Evolutionary conservation across 2,113 vertebrate species (phyloP), one percentile per base, ranked within the genome.

Genomic region (Neotoma lepida): DNA sequence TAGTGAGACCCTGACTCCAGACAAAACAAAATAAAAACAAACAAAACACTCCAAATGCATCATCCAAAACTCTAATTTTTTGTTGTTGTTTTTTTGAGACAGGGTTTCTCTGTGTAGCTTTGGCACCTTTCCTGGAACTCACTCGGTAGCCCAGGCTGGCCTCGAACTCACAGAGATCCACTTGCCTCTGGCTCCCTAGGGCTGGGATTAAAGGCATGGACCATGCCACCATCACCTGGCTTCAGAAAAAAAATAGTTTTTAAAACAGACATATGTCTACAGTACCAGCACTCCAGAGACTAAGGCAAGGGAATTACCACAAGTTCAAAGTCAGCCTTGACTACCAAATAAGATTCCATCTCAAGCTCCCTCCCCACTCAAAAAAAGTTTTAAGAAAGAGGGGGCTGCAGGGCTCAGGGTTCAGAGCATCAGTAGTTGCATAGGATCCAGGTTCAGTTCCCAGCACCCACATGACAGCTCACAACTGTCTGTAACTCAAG

Each of bases 211-310:
- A 61, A 82, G 56, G 14, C 39, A 4, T 44, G 56, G 0, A 1
- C 35, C 33, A 54, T 0, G 1, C 9, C 14, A 28, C 7, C 26
- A 82, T 24, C 9, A 3, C 3, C 78, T 28, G 4, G 80, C n/a
- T 82, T 61, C 18, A 81, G n/a, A 81, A 81, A 28, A 41, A 9
- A 22, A 28, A 41, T 4, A 22, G 7, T 54, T 93, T 93, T 74
- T 2, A 54, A 91, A 93, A 85, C 4, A 61, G 41, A 30, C 26
- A 58, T 26, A 66, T 30, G 13, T 44, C 10, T 66, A 35, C 63
- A 49, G 44, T 86, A 44, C 84, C 18, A 86, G 84, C 20, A n/a
- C 63, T 46, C 6, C 10, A 22, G 20, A 49, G 41, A 33, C 76
- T 81, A 35, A 26, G 35, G 51, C 51, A 35, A 4, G 63, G 35